Conservation (phyloP, 2,797 vertebrate species). For the Smutsia gigantea region DNA sequence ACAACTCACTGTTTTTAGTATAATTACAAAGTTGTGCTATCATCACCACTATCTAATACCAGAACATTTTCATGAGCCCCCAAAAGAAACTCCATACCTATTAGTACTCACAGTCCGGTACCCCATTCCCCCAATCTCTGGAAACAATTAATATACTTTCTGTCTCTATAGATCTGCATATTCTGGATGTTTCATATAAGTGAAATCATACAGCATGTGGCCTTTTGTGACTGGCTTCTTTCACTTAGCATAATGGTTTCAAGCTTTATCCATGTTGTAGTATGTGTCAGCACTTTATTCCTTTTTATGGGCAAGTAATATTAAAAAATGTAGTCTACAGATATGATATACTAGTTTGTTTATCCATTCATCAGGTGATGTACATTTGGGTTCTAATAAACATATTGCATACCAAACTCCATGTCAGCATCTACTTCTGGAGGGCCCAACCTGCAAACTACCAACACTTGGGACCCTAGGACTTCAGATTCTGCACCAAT, state of each 20-base stretch:
- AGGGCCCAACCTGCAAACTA: background rate
- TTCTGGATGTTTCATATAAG: background rate
- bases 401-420: background rate
- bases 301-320: background rate
- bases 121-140: background rate
- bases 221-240: background rate
- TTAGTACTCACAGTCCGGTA: background rate
- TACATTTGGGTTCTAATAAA: slow-evolving; percentile 14
- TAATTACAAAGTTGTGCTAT: background rate
- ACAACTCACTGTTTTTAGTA: background rate
- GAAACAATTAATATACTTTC: background rate
- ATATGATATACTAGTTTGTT: background rate
- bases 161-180: background rate
- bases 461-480: background rate
- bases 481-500: background rate
- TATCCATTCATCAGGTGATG: background rate
- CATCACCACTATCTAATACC: background rate
- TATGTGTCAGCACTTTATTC: background rate
- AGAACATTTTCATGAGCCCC: background rate
- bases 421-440: slow-evolving; percentile 1
- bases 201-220: background rate
- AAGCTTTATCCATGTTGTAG: background rate
- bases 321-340: background rate
- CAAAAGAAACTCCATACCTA: background rate
- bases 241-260: background rate